These are phyloP conservation scores for Chrysomela aeneicollis DNA, from an alignment of 2,888 invertebrate genomes.

Conservation along the genomic window DNA sequence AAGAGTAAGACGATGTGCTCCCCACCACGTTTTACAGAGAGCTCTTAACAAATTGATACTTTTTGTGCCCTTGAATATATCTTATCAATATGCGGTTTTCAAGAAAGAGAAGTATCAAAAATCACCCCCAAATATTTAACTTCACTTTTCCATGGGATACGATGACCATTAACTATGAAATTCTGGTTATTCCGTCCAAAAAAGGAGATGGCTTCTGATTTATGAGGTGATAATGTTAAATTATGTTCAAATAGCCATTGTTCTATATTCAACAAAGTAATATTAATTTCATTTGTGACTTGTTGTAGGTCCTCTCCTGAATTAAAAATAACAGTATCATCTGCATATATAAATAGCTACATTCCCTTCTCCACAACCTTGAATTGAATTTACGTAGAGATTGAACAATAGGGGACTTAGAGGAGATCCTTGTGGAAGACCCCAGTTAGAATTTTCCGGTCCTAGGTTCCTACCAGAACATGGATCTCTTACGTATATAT, in stretches of 20 bases:
- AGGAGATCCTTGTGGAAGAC: constrained; percentile 9
- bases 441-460: neutral
- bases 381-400: neutral
- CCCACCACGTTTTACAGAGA: constrained; percentile 9
- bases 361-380: neutral
- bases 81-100: constrained; percentile 8
- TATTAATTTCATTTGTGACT: neutral
- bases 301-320: neutral
- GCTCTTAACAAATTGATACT: constrained; percentile 4
- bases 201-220: neutral
- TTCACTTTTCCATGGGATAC: neutral
- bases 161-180: neutral
- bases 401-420: neutral
- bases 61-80: neutral
- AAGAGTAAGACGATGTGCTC: neutral
- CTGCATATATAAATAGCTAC: neutral
- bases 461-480: neutral
- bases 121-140: constrained; percentile 3
- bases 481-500: constrained; percentile 1
- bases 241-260: neutral
- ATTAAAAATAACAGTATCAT: neutral
- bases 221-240: neutral
- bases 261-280: neutral
- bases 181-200: neutral
- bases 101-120: neutral